These are phyloP conservation scores for Drepanosiphum platanoidis DNA, from an alignment of 2,888 invertebrate genomes.

Conservation along the genomic window DNA sequence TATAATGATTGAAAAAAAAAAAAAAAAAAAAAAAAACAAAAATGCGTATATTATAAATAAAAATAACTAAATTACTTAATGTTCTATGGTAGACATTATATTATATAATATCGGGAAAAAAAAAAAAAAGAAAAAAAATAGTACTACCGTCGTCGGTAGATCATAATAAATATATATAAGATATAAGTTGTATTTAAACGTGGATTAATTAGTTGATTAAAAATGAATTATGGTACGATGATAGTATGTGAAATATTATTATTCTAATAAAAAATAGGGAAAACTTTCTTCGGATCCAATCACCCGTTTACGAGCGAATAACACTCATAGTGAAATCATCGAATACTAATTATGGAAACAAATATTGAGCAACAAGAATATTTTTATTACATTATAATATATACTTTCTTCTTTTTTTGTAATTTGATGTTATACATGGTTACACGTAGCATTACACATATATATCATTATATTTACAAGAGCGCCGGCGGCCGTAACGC, in stretches of 20 bases:
- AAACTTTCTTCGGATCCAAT: neutral
- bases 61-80: constrained; percentile 53
- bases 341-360: constrained; percentile 17
- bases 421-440: neutral
- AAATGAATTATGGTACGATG: neutral
- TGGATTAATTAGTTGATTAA: constrained; percentile 25
- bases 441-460: no score
- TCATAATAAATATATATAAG: neutral
- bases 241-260: constrained; percentile 33
- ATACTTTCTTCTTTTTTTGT: no score
- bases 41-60: constrained; percentile 11
- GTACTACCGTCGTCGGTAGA: neutral
- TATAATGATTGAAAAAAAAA: no score
- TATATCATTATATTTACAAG: constrained; percentile 13
- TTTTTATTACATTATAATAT: no score
- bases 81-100: constrained; percentile 36
- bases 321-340: constrained; percentile 28
- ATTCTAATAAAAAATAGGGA: constrained; percentile 30
- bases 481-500: no score
- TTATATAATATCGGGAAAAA: constrained; percentile 46
- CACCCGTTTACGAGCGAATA: constrained; percentile 11
- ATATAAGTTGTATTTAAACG: neutral
- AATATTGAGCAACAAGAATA: constrained; percentile 60
- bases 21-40: constrained; percentile 14
- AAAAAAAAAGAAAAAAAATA: no score